Conservation (phyloP, 2,888 invertebrate genomes). For the Corythucha ciliata region DNA sequence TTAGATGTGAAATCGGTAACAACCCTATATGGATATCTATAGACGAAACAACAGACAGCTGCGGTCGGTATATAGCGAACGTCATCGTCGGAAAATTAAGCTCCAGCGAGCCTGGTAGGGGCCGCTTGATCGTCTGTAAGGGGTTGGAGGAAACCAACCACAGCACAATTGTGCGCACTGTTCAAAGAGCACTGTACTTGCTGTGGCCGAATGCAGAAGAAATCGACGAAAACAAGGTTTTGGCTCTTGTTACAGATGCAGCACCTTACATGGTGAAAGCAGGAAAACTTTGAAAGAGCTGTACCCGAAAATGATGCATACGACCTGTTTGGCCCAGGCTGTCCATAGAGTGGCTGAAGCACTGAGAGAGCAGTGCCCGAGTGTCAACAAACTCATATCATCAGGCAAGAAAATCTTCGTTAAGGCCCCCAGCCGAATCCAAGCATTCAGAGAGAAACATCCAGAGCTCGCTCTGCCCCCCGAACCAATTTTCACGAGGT, state of each 20-base stretch:
- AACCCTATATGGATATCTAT: constrained; percentile 20
- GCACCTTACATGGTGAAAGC: constrained; percentile 15
- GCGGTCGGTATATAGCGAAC: constrained; percentile 8
- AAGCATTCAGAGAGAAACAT: constrained; percentile 17
- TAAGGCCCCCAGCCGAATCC: constrained; percentile 17
- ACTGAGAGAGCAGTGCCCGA: background rate
- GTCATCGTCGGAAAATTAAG: constrained; percentile 9
- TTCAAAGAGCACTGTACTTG: constrained; percentile 10
- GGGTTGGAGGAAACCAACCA: constrained; percentile 9
- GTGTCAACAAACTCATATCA: constrained; percentile 12
- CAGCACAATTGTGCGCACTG: constrained; percentile 4
- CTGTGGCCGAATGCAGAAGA: background rate
- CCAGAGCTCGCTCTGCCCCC: constrained; percentile 21
- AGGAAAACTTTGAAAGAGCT: constrained; percentile 11
- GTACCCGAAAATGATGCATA: constrained; percentile 15
- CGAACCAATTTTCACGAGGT: constrained; percentile 15
- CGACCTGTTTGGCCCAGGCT: constrained; percentile 14
- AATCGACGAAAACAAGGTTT: background rate
- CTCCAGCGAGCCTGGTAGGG: constrained; percentile 6
- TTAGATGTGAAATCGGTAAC: constrained; percentile 17
- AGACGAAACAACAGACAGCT: constrained; percentile 18
- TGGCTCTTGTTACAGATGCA: constrained; percentile 11
- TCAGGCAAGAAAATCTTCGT: constrained; percentile 15
- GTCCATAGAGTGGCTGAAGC: constrained; percentile 14
- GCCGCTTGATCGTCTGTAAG: constrained; percentile 4